Evolutionary conservation across 1,140 invertebrate genomes (phyloP).

Genomic region (Drosophila lowei): DNA sequence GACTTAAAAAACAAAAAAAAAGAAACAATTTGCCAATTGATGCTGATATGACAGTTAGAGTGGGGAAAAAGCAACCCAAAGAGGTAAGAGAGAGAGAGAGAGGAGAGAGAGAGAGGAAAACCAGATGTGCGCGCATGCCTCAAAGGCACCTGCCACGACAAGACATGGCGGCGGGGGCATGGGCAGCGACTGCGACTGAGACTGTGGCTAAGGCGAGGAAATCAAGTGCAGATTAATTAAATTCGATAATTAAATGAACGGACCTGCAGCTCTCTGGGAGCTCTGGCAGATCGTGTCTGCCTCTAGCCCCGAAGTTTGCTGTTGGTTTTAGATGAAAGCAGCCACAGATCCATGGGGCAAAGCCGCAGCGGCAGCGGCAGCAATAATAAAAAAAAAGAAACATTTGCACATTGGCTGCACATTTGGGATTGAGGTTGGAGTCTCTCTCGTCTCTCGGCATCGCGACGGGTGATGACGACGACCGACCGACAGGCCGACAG

Average conservation of each 20-base stretch:
- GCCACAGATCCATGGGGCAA: not conserved
- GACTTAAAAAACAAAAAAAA: constrained; percentile 31
- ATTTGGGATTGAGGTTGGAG: constrained; percentile 69
- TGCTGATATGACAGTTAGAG: constrained; percentile 48
- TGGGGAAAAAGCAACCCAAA: constrained; percentile 14
- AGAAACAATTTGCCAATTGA: constrained; percentile 76
- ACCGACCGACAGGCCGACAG: constrained; percentile 22
- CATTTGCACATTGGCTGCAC: constrained; percentile 71
- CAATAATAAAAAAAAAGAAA: constrained; percentile 33
- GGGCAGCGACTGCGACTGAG: constrained; percentile 2
- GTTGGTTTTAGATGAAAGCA: constrained; percentile 65
- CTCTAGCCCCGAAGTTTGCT: constrained; percentile 46
- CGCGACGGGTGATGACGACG: constrained; percentile 48
- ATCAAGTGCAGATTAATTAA: constrained; percentile 82
- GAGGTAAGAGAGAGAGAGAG: not conserved
- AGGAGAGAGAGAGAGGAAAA: constrained; percentile 14
- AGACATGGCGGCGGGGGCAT: constrained; percentile 1
- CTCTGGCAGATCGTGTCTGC: constrained; percentile 61
- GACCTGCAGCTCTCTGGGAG: constrained; percentile 34
- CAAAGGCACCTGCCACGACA: constrained; percentile 54
- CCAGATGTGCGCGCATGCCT: constrained; percentile 58
- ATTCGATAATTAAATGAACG: constrained; percentile 81
- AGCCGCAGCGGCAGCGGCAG: not conserved
- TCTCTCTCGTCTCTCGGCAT: constrained; percentile 6
- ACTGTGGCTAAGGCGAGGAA: constrained; percentile 65